Base-by-base conservation (phyloP, 2,797 vertebrate species). In the Pterois miles region DNA sequence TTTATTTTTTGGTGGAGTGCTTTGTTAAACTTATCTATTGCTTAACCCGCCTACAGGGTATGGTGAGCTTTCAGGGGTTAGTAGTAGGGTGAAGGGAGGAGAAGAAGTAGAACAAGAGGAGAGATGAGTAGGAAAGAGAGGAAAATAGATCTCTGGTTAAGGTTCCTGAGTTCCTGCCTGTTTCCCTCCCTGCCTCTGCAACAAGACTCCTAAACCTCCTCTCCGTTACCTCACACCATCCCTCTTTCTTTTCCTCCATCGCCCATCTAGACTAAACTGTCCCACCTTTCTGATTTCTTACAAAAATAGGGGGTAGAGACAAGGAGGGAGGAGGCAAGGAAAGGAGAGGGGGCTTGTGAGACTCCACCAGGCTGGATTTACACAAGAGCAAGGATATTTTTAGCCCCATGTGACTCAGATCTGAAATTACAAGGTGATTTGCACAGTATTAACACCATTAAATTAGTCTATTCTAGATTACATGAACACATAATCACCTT, bases 1-100 rank as follows among this genome's bases (percentile, higher is more conserved):
- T 89, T 91, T 3, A 50, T 75, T 81, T 89, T 92, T 91, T 91
- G 92, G 91, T 90, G 91, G 73, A 88, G 91, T 89, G 90, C 89
- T 83, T 78, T 7, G 5, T 80, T 76, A 53, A 78, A 76, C 67
- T 76, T 67, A 76, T 83, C 82, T 88, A 86, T 9, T 20, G 67
- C 86, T 92, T 91, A 81, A 82, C 76, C 78, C 69, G 54, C 63
- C 85, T 89, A 86, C 65, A 76, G 79, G 86, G 81, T 65, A 86
- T 84, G 87, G 83, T 50, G 76, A 84, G 82, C 80, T 91, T 75
- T 86, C 67, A 73, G 68, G 34, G 67, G 83, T 90, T 90, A 90
- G 89, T 86, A 78, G 64, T 78, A 89, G 70, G 78, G 76, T 81
- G 68, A 79, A 46, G 66, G 43, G 50, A 77, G 68, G 27, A 78